These are phyloP conservation scores for Lanius ludovicianus DNA, from an alignment of 2,113 vertebrate genomes.

Conservation along the genomic window DNA sequence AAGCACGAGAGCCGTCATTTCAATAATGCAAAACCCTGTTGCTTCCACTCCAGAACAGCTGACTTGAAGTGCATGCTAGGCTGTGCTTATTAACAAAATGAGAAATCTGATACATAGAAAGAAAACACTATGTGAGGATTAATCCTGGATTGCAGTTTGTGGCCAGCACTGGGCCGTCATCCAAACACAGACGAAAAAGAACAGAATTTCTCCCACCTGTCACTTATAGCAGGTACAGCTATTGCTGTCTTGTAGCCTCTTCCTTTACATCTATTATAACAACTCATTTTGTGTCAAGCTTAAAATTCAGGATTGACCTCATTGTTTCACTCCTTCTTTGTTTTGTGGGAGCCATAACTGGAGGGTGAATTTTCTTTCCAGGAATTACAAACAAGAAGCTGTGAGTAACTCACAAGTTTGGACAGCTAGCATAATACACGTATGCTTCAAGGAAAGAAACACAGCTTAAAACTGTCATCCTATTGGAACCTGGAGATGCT, in stretches of 20 bases:
- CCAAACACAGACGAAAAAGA: constrained; percentile 56
- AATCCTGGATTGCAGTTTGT: constrained; percentile 67
- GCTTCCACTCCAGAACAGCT: constrained; percentile 74
- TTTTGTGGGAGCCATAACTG: constrained; percentile 41
- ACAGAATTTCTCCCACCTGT: constrained; percentile 63
- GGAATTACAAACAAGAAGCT: constrained; percentile 66
- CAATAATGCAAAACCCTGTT: constrained; percentile 72
- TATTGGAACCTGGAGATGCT: background rate
- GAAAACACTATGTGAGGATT: constrained; percentile 77
- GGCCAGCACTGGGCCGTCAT: constrained; percentile 66
- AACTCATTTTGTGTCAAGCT: constrained; percentile 39
- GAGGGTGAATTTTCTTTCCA: constrained; percentile 73
- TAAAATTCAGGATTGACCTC: constrained; percentile 58
- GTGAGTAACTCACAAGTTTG: constrained; percentile 67
- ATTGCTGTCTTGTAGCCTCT: background rate
- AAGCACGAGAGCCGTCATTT: constrained; percentile 58
- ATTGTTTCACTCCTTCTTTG: constrained; percentile 54
- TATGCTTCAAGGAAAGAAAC: constrained; percentile 39
- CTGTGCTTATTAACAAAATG: constrained; percentile 79
- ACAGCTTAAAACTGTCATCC: background rate
- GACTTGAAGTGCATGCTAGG: constrained; percentile 70
- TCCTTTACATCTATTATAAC: constrained; percentile 32
- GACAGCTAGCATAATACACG: constrained; percentile 60
- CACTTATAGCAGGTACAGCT: constrained; percentile 57
- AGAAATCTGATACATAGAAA: constrained; percentile 79